phyloP scores from a whole-genome alignment of 2,888 invertebrate species.

The Apamea sordens region DNA sequence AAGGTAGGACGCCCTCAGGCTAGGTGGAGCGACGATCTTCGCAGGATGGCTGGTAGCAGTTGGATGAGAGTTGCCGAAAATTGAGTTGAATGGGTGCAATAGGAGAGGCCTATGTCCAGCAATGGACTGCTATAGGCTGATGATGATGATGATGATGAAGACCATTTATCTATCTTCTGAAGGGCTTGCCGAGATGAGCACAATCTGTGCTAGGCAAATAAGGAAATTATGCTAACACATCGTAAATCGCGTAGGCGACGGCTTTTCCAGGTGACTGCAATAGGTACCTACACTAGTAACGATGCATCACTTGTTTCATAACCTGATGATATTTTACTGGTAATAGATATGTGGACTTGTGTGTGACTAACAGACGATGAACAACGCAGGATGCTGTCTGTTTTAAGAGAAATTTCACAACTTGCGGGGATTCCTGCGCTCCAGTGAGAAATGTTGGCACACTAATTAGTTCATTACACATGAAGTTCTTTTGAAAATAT shows the following conservation, averaged over 20 bases:
- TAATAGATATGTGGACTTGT: too few relatives aligned
- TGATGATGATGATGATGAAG: not conserved
- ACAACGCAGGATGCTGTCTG: not conserved
- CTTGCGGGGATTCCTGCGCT: not conserved
- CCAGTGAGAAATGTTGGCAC: not conserved
- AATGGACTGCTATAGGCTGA: too few relatives aligned
- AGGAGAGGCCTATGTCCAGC: too few relatives aligned
- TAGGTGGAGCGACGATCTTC: too few relatives aligned
- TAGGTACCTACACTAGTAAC: not conserved
- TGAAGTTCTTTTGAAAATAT: not conserved
- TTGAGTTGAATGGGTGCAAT: too few relatives aligned
- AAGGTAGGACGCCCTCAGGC: too few relatives aligned
- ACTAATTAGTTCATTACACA: not conserved
- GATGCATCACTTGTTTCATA: constrained; percentile 35
- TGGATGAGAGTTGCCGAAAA: too few relatives aligned
- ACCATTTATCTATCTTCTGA: not conserved
- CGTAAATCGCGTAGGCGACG: constrained; percentile 3
- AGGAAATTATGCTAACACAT: not conserved
- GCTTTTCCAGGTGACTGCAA: constrained; percentile 22
- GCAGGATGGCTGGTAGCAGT: too few relatives aligned
- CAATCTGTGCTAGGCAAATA: not conserved
- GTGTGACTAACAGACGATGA: constrained; percentile 1
- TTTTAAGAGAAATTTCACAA: constrained; percentile 12
- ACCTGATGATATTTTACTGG: not conserved
- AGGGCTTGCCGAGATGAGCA: not conserved